Percentiles rank a stretch among this genome's conserved stretches.
Conservation (phyloP, 2,113 vertebrate species). For the Mirza zaza region DNA sequence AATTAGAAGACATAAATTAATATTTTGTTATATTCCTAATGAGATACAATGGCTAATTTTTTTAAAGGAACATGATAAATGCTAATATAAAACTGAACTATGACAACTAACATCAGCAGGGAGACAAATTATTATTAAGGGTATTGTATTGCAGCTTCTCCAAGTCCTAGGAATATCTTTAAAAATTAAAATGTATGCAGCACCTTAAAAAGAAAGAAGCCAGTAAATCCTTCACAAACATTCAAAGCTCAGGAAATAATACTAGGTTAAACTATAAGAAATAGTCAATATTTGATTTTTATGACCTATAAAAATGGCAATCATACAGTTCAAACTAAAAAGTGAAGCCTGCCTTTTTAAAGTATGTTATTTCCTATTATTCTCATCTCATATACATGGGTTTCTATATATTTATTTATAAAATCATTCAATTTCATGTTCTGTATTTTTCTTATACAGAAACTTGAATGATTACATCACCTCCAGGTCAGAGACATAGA, state of each 20-base stretch:
- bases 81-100: conserved; percentile 54
- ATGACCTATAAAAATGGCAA: conserved; percentile 3
- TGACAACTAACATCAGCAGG: conserved; percentile 38
- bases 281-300: conserved; percentile 16
- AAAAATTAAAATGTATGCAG: conserved; percentile 50
- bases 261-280: not conserved
- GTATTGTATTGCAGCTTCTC: conserved; percentile 31
- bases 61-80: conserved; percentile 50
- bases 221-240: not conserved
- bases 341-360: not conserved
- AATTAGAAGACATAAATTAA: conserved; percentile 63
- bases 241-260: conserved; percentile 45
- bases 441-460: not conserved
- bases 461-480: not conserved
- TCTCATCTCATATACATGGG: not conserved
- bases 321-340: not conserved
- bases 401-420: not conserved
- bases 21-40: conserved; percentile 57
- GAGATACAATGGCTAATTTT: conserved; percentile 37
- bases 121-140: conserved; percentile 62
- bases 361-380: not conserved
- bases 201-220: conserved; percentile 28
- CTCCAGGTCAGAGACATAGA: not conserved
- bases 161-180: conserved; percentile 42
- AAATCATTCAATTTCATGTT: not conserved